Base-by-base conservation (phyloP, 2,113 vertebrate species). In the Noturus placidus region DNA sequence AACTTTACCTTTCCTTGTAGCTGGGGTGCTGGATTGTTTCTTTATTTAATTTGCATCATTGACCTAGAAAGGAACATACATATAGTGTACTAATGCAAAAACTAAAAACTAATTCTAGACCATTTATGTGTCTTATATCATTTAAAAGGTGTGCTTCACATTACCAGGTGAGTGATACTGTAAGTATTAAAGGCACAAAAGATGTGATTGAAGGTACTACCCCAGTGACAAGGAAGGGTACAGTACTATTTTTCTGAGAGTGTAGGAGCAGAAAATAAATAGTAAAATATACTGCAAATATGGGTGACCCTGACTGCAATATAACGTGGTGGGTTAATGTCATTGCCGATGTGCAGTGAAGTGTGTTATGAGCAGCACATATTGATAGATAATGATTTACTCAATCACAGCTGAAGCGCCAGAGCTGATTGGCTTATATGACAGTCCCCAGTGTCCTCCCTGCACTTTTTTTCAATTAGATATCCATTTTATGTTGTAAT, bases 401-500 rank as follows among this genome's bases (percentile, higher is more conserved):
- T 81, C 81, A 27, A 38, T 84, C 87, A 88, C 81, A 81, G 42
- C n/a, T 69, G 56, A 50, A 61, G 13, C 57, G 19, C 5, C 27
- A 11, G 38, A 76, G 84, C 30, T 57, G 86, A 76, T 67, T 74
- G 54, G 84, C 78, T 76, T 74, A 56, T 42, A 74, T 72, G 56
- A 7, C 72, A 69, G 52, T 84, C 84, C 86, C 74, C 57, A 50
- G 79, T 6, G 72, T 87, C 82, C 76, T 87, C 56, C 54, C 57
- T 9, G 83, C 86, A 72, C 79, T 69, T 87, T 85, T 93, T 91
- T 94, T 92, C 93, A 93, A 95, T 95, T 95, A 95, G 92, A 91
- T 90, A 92, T 50, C 92, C 90, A 93, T 94, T 93, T 94, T 94
- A 94, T 94, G 93, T 93, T 88, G 91, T 89, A 92, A 93, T 92